Percentiles rank a stretch among this genome's conserved stretches.
Evolutionary conservation across 2,113 vertebrate genomes (phyloP).

Genomic region (Rhinoptilus africanus): DNA sequence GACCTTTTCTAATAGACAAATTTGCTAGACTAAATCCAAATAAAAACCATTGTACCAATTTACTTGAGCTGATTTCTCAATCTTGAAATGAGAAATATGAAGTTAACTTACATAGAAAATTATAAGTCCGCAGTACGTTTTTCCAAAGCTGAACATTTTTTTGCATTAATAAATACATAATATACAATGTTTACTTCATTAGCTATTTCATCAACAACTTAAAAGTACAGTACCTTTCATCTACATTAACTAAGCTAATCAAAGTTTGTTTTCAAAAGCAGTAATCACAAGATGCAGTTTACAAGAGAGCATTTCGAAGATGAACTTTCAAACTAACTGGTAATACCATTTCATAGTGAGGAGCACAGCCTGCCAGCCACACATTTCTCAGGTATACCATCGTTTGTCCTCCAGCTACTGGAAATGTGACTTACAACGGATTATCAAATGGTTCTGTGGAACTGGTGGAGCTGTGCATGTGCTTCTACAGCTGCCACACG

Average conservation of each 20-base stretch:
- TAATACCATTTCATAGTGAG: background rate
- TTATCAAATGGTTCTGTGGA: background rate
- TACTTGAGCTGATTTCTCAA: background rate
- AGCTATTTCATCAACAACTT: background rate
- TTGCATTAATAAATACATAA: background rate
- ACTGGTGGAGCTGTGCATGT: background rate
- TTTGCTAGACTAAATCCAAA: background rate
- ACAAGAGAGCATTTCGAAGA: background rate
- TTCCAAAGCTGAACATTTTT: background rate
- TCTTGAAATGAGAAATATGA: background rate
- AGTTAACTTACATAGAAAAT: background rate
- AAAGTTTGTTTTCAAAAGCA: background rate
- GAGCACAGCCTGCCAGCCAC: background rate
- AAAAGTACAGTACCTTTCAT: background rate
- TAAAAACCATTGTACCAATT: background rate
- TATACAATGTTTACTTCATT: background rate
- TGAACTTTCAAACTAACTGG: background rate
- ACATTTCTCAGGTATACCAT: rapidly evolving
- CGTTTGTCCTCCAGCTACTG: background rate
- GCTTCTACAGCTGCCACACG: background rate
- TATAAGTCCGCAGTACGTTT: background rate
- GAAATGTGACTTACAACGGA: background rate
- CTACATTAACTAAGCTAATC: background rate
- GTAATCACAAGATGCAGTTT: background rate
- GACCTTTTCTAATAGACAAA: background rate